Base-by-base conservation (phyloP, 2,113 vertebrate species). In the Aphyosemion australe region DNA sequence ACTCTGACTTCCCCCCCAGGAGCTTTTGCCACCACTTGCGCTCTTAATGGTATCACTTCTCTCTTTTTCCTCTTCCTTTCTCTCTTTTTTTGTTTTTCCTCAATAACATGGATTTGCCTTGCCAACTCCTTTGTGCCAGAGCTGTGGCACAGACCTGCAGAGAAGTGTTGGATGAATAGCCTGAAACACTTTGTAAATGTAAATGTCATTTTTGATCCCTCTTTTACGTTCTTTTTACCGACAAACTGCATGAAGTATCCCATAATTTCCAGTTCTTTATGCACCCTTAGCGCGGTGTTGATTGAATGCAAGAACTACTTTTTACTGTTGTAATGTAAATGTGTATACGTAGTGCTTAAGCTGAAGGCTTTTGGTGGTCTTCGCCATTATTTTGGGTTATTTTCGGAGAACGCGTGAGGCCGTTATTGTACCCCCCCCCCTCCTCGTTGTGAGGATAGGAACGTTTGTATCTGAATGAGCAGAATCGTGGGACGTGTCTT, bases 251-350 rank as follows among this genome's bases (percentile, higher is more conserved):
- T 93, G 92, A 91, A 87, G 61, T 67, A 59, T 81, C 72, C 80
- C 76, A 60, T 63, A 48, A 53, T 66, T 62, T 45, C 70, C 59
- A 18, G 55, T 70, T 71, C 78, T 83, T 72, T 69, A 85, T 46
- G 61, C 75, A 45, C 85, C 76, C 85, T 78, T 80, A 87, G 86
- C 70, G 88, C 88, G 89, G 82, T 89, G 88, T 91, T 92, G 88
- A 92, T 86, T 83, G 87, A 93, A 93, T 92, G 91, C 91, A 91
- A 90, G 89, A 94, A 89, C 87, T 93, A 91, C 90, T 92, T 94
- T 92, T 91, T 92, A 93, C 91, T 88, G 90, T 92, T 87, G 91
- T 93, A 89, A 89, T 88, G 92, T 93, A 91, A 92, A 91, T 86
- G 88, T 89, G 89, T 88, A 87, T 87, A 89, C 86, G 66, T 92